A percentile compares a stretch with the other conserved stretches of the same genome.
These are phyloP conservation scores for Meta bourneti DNA, from an alignment of 2,888 invertebrate genomes.

Conservation along the genomic window DNA sequence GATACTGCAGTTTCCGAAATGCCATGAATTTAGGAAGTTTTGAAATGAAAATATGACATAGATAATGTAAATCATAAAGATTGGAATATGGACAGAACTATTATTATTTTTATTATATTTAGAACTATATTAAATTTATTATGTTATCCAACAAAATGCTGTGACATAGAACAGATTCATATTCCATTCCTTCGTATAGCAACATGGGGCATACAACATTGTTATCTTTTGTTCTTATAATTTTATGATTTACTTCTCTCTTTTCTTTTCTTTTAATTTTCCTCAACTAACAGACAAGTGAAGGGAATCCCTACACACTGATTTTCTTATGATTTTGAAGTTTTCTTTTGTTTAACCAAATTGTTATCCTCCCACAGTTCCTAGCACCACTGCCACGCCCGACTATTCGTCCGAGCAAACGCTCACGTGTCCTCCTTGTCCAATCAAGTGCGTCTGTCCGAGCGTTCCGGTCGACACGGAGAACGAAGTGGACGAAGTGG, in stretches of 20 bases:
- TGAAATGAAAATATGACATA: no score
- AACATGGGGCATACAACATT: no score
- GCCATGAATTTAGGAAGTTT: no score
- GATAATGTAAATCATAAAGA: no score
- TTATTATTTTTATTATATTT: no score
- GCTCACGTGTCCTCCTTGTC: constrained; percentile 72
- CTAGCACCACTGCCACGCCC: constrained; percentile 49
- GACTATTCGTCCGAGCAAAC: constrained; percentile 22
- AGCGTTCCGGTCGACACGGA: constrained; percentile 46
- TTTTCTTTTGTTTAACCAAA: constrained; percentile 57
- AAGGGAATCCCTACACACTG: constrained; percentile 1
- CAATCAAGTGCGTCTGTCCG: constrained; percentile 73
- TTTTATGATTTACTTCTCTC: not conserved
- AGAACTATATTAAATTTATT: no score
- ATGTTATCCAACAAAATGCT: no score
- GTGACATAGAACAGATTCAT: no score
- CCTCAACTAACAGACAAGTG: constrained; percentile 3
- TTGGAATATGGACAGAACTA: no score
- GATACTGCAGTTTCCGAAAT: no score
- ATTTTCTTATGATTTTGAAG: constrained; percentile 60
- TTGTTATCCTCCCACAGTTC: constrained; percentile 50
- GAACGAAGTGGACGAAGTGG: constrained; percentile 68
- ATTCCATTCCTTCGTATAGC: no score
- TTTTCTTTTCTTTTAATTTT: not conserved
- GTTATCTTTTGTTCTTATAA: not conserved